Evolutionary conservation across 2,113 vertebrate genomes (phyloP), one percentile per base, ranked within the genome.

Genomic region (Arizona elegans): DNA sequence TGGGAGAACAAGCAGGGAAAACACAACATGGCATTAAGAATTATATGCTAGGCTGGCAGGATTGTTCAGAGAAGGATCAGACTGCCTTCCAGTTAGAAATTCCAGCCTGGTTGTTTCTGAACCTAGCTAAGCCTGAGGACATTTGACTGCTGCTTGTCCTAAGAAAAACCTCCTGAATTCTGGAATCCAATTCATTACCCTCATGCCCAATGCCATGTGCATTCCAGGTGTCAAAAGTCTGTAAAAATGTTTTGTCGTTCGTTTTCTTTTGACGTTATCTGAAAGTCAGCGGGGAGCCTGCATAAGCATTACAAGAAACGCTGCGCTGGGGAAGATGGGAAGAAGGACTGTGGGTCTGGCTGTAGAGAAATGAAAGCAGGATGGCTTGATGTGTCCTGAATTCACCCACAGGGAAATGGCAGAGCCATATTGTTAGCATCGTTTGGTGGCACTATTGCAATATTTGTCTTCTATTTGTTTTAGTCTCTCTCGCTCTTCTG

Each of bases 151-250:
- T 81, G 62, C 59, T 47, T 1, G 10, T 52, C 87, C 0, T 75
- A 0, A 53, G 59, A 90, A 62, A 93, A 86, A 88, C 90, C 59
- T 81, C 62, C 43, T 55, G 58, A 88, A 95, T 90, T 52, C 65
- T 91, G 54, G 86, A 89, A 17, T 56, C 50, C 24, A 43, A 56
- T 33, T 90, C 62, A 87, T 86, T 91, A 62, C 89, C 75, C 85
- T 56, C 90, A 43, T 75, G 93, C 88, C 55, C 19, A 58, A 21
- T 58, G 56, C 56, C 55, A 59, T 54, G 95, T 94, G 62, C 91
- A 94, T 94, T 91, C 91, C 93, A 95, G 91, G 94, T 94, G 29
- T 90, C 50, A 89, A 93, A 92, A 93, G 24, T 54, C 89, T 43
- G 0, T 3, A 62, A 88, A 87, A 93, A 86, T 54, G 33, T 92